phyloP scores from a whole-genome alignment of 1,140 invertebrate genomes.

The Monomorium pharaonis region DNA sequence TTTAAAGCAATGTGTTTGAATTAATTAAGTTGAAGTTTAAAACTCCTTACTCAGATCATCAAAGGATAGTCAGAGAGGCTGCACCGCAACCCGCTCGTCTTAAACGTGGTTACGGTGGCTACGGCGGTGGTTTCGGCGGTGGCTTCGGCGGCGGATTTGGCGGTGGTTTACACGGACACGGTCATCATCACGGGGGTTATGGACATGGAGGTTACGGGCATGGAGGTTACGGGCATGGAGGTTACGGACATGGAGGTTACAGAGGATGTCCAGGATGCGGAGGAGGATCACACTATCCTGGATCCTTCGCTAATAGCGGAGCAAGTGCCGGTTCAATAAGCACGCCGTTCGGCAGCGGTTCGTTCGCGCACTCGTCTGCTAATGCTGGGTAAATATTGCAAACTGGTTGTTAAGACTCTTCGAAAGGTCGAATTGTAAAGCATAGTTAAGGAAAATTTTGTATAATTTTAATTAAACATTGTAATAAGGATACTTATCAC shows the following conservation, averaged over 20 bases:
- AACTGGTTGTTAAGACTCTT: background rate
- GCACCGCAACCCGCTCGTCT: slow-evolving; percentile 23
- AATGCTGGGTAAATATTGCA: slow-evolving; percentile 63
- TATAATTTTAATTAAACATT: background rate
- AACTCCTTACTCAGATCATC: background rate
- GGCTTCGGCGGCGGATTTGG: slow-evolving; percentile 42
- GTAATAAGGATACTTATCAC: too few relatives aligned
- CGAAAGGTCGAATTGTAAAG: background rate
- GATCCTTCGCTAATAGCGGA: slow-evolving; percentile 47
- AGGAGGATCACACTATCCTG: background rate
- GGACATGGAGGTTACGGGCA: background rate
- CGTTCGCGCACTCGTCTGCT: slow-evolving; percentile 56
- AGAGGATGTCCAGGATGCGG: background rate
- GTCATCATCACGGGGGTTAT: background rate
- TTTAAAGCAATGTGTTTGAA: background rate
- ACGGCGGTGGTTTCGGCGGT: background rate
- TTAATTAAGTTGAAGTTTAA: background rate
- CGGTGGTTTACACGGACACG: background rate
- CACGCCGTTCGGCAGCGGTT: slow-evolving; percentile 62
- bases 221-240: background rate
- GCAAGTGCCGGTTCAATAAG: slow-evolving; percentile 62
- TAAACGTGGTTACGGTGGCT: slow-evolving; percentile 11
- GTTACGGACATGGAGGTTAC: slow-evolving; percentile 2
- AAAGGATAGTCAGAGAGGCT: slow-evolving; percentile 43
- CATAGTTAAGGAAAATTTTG: background rate